A percentile compares a stretch with the other conserved stretches of the same genome.
phyloP scores from a whole-genome alignment of 2,888 invertebrate genomes.

The Miltochrista miniata region DNA sequence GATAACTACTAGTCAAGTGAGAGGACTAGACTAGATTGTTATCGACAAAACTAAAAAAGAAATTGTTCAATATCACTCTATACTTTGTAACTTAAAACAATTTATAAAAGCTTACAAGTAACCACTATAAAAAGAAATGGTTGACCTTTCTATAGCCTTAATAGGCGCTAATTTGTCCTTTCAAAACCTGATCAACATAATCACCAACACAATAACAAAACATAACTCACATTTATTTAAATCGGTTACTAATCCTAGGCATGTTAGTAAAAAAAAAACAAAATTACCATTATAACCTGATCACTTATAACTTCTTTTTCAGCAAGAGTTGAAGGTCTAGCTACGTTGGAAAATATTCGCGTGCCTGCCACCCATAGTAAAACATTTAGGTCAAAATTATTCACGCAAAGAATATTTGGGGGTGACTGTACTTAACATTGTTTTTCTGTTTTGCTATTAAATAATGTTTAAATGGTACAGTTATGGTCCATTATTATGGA shows the following conservation, averaged over 20 bases:
- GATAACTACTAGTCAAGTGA: no score
- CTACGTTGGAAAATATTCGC: slow-evolving; percentile 23
- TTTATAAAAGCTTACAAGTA: no score
- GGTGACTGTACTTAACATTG: slow-evolving; percentile 32
- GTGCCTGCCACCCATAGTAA: slow-evolving; percentile 27
- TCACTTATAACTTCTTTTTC: not conserved
- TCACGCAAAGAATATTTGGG: slow-evolving; percentile 38
- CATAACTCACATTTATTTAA: slow-evolving; percentile 25
- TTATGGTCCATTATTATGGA: slow-evolving; percentile 14
- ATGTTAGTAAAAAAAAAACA: not conserved
- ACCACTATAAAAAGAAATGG: no score
- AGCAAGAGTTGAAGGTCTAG: not conserved
- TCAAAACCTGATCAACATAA: slow-evolving; percentile 11
- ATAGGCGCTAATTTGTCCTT: not conserved
- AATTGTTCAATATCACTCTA: no score
- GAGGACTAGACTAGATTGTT: no score
- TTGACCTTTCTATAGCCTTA: not conserved
- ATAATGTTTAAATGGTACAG: slow-evolving; percentile 19
- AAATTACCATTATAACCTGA: not conserved
- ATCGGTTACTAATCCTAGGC: slow-evolving; percentile 14
- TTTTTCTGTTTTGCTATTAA: slow-evolving; percentile 15
- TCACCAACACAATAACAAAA: slow-evolving; percentile 14
- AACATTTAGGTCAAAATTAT: slow-evolving; percentile 35
- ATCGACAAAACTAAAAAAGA: no score
- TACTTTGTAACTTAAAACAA: no score